These are phyloP conservation scores for Rhineura floridana DNA, from an alignment of 2,113 vertebrate species.

Conservation along the genomic window DNA sequence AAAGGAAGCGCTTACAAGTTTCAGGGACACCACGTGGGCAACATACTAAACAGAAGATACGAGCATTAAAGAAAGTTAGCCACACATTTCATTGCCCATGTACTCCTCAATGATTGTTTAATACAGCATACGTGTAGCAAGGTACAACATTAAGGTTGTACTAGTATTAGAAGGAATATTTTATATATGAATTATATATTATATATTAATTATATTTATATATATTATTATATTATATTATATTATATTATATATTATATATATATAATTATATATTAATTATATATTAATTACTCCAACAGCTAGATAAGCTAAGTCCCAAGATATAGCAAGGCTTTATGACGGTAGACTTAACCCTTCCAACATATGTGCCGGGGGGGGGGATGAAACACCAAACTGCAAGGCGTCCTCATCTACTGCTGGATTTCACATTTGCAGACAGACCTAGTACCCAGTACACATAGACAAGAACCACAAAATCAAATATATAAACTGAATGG, in stretches of 20 bases:
- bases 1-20: slow-evolving; percentile 88
- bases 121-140: not conserved
- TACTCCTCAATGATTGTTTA: not conserved
- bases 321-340: not conserved
- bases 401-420: not conserved
- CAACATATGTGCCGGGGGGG: not conserved
- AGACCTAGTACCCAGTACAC: not conserved
- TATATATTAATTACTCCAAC: not conserved
- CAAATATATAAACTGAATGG: not conserved
- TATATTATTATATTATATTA: no score
- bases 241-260: no score
- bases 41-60: slow-evolving; percentile 82
- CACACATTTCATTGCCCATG: not conserved
- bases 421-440: not conserved
- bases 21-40: slow-evolving; percentile 86
- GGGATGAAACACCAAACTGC: not conserved
- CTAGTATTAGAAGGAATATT: not conserved
- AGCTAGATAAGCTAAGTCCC: not conserved
- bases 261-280: no score
- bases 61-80: not conserved
- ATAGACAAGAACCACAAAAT: not conserved
- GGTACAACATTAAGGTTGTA: not conserved
- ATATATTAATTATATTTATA: no score
- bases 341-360: not conserved
- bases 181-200: no score